Percentiles rank a stretch among this genome's conserved stretches.
These are phyloP conservation scores for Xiphorhynchus erythropygius DNA, from an alignment of 2,797 vertebrate genomes.

Conservation along the genomic window DNA sequence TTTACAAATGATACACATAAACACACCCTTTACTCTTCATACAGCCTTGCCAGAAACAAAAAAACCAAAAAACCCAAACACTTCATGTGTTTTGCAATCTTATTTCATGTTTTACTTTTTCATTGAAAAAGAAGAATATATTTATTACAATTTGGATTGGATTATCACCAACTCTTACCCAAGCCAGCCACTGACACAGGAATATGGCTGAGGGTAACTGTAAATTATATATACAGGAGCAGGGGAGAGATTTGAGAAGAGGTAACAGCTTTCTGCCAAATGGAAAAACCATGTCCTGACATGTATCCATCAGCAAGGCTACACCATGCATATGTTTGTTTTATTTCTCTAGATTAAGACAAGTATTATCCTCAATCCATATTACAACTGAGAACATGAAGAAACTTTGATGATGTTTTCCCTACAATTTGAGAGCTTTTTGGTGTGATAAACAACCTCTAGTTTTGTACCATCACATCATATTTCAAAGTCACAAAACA, in stretches of 20 bases:
- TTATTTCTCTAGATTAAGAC: too few species aligned
- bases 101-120: background rate
- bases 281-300: background rate
- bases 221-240: background rate
- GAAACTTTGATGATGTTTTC: background rate
- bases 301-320: background rate
- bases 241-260: background rate
- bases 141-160: background rate
- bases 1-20: background rate
- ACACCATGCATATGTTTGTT: rapidly evolving
- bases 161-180: background rate
- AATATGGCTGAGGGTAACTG: background rate
- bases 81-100: background rate
- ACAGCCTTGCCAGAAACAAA: background rate
- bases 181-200: background rate
- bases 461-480: background rate
- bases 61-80: background rate
- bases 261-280: background rate
- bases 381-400: rapidly evolving
- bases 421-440: background rate
- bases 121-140: background rate
- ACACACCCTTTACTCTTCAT: background rate
- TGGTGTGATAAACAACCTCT: too few species aligned
- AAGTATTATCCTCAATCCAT: background rate
- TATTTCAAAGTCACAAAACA: slow-evolving; percentile 17